A percentile compares a stretch with the other conserved stretches of the same genome.
Conservation (phyloP, 2,888 invertebrate species). For the Parascotia fuliginaria region DNA sequence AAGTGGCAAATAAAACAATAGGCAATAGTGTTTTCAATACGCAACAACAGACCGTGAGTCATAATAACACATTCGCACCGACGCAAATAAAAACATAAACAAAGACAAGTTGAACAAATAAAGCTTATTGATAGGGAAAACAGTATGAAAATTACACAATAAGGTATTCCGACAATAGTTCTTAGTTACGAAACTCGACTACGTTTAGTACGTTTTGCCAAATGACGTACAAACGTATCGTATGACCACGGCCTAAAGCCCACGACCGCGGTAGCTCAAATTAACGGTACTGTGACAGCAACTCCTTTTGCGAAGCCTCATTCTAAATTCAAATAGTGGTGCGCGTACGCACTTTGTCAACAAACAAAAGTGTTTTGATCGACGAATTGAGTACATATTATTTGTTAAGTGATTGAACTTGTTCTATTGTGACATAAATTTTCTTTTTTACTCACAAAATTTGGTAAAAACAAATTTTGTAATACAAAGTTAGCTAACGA, state of each 20-base stretch:
- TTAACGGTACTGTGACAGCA: slow-evolving; percentile 72
- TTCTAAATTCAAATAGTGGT: slow-evolving; percentile 69
- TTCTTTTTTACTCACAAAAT: too few relatives aligned
- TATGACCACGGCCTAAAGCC: slow-evolving; percentile 54
- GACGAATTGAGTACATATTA: slow-evolving; percentile 35
- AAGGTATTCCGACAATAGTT: slow-evolving; percentile 3
- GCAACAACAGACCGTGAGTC: not conserved
- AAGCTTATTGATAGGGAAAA: slow-evolving; percentile 11
- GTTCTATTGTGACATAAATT: slow-evolving; percentile 11
- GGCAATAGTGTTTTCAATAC: not conserved
- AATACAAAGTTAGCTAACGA: too few relatives aligned
- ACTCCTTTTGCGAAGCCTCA: slow-evolving; percentile 69
- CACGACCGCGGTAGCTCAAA: slow-evolving; percentile 65
- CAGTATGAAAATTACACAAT: slow-evolving; percentile 6
- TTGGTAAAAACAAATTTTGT: too few relatives aligned
- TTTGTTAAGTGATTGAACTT: slow-evolving; percentile 25
- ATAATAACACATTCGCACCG: not conserved
- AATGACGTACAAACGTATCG: slow-evolving; percentile 36
- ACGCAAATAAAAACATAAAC: slow-evolving; percentile 16
- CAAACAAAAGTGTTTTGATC: slow-evolving; percentile 54
- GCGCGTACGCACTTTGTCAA: slow-evolving; percentile 64
- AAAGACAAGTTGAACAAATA: slow-evolving; percentile 29
- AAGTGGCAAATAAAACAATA: too few relatives aligned
- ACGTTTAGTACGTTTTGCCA: too few relatives aligned
- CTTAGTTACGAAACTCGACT: slow-evolving; percentile 20